phyloP scores from a whole-genome alignment of 2,888 invertebrate genomes.

The Hydrotaea cyrtoneurina region DNA sequence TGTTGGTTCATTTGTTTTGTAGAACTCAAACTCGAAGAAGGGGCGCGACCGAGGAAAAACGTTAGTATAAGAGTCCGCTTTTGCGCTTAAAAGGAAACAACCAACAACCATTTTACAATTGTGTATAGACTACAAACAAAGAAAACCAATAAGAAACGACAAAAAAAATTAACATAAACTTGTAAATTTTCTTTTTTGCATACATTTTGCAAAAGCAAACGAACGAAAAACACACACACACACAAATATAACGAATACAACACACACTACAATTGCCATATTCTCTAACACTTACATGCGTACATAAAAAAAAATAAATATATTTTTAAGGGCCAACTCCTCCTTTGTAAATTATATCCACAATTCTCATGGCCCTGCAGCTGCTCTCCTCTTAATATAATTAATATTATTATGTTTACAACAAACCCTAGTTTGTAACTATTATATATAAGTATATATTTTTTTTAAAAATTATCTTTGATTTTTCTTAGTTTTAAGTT shows the following conservation, averaged over 20 bases:
- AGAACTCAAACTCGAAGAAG: too few relatives aligned
- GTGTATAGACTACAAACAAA: not conserved
- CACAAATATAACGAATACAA: not conserved
- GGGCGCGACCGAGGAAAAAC: too few relatives aligned
- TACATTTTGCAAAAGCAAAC: not conserved
- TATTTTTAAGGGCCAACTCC: not conserved
- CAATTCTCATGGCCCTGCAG: not conserved
- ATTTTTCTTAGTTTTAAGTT: conserved; percentile 47
- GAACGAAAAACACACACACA: not conserved
- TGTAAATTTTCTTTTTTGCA: not conserved
- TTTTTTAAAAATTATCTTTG: conserved; percentile 26
- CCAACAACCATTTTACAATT: not conserved
- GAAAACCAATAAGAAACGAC: not conserved
- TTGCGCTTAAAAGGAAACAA: not conserved
- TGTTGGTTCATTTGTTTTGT: too few relatives aligned
- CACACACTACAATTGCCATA: conserved; percentile 22
- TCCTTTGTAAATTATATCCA: conserved; percentile 52
- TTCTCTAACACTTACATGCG: not conserved
- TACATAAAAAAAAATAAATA: conserved; percentile 1
- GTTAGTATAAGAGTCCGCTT: too few relatives aligned
- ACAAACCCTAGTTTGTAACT: conserved; percentile 21
- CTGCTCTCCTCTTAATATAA: conserved; percentile 11
- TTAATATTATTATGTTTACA: conserved; percentile 14
- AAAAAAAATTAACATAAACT: not conserved
- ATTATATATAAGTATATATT: conserved; percentile 14